Evolutionary conservation across 2,888 invertebrate genomes (phyloP).

Genomic region (Spialia ferax): DNA sequence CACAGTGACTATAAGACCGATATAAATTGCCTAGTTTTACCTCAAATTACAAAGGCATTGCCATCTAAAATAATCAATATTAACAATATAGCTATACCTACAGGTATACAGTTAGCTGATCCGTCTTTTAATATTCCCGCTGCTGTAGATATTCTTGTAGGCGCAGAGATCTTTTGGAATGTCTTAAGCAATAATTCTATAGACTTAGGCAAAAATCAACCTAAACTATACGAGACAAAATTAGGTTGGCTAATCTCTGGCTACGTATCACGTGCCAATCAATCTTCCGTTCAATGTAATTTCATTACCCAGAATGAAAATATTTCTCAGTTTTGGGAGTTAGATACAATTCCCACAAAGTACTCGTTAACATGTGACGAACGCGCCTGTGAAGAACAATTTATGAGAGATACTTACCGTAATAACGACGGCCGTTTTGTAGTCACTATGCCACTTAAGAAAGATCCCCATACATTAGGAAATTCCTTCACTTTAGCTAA

Average conservation of each 20-base stretch:
- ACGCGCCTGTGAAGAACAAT: not conserved
- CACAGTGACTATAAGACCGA: constrained; percentile 36
- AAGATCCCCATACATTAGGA: constrained; percentile 41
- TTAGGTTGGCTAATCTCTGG: constrained; percentile 24
- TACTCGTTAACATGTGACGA: constrained; percentile 43
- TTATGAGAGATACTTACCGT: constrained; percentile 29
- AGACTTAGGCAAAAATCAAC: constrained; percentile 26
- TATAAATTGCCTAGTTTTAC: constrained; percentile 44
- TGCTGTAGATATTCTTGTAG: constrained; percentile 45
- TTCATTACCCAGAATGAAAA: not conserved
- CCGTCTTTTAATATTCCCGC: constrained; percentile 46
- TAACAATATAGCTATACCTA: constrained; percentile 18
- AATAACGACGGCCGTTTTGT: constrained; percentile 44
- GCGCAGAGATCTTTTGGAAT: constrained; percentile 47
- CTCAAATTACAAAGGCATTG: constrained; percentile 43
- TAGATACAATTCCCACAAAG: constrained; percentile 43
- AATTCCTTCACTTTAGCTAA: constrained; percentile 47
- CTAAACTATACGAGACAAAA: constrained; percentile 13
- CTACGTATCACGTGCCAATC: not conserved
- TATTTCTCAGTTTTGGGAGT: constrained; percentile 46
- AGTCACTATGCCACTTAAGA: constrained; percentile 46
- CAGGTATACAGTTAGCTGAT: constrained; percentile 45
- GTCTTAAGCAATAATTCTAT: constrained; percentile 11
- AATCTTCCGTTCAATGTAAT: too few species aligned
- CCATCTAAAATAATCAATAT: constrained; percentile 39